phyloP scores from a whole-genome alignment of 2,113 vertebrate genomes.

The Collichthys lucidus region DNA sequence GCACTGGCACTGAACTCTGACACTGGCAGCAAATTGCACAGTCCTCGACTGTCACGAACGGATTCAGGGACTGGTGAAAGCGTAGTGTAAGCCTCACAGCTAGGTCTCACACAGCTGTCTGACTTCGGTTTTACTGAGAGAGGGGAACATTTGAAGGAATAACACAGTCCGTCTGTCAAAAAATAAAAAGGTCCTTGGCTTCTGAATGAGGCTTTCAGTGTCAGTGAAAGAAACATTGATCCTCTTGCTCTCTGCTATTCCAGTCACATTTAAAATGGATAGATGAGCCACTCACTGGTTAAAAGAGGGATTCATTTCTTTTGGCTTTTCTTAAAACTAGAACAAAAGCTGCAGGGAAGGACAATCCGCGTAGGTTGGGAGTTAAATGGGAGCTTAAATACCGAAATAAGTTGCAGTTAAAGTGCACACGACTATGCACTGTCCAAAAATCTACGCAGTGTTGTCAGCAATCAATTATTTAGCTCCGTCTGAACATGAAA shows the following conservation, averaged over 20 bases:
- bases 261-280: conserved; percentile 38
- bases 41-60: no score
- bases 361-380: neutral
- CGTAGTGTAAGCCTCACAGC: neutral
- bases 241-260: conserved; percentile 26
- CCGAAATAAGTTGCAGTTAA: neutral
- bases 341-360: conserved; percentile 10
- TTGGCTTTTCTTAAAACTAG: conserved; percentile 15
- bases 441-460: neutral
- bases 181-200: conserved; percentile 13
- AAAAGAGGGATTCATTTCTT: conserved; percentile 16
- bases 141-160: conserved; percentile 10
- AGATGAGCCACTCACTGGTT: conserved; percentile 13
- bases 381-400: neutral
- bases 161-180: conserved; percentile 27
- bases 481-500: neutral
- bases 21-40: no score
- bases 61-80: no score
- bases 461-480: neutral
- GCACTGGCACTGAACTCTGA: no score
- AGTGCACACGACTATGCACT: neutral
- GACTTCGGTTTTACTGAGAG: neutral
- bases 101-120: neutral
- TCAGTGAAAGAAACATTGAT: conserved; percentile 45
- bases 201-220: conserved; percentile 45